Conservation (phyloP, 2,888 invertebrate species). For the Drosophila mulleri region DNA sequence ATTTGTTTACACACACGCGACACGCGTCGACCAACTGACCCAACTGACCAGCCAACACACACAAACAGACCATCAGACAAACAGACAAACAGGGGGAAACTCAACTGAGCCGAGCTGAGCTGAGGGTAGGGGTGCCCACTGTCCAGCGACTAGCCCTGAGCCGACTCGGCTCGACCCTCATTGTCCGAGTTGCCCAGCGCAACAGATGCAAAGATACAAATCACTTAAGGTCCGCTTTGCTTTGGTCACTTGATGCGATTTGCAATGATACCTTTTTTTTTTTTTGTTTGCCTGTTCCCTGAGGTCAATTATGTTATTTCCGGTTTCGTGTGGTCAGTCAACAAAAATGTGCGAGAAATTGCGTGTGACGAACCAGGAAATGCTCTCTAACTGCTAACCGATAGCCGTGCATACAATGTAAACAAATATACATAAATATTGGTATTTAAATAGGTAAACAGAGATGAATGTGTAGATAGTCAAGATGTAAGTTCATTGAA, state of each 20-base stretch:
- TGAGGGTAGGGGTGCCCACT: slow-evolving; percentile 27
- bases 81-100: slow-evolving; percentile 19
- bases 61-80: slow-evolving; percentile 22
- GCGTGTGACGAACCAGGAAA: neutral
- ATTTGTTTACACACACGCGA: slow-evolving; percentile 78
- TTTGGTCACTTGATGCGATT: slow-evolving; percentile 77
- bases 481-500: no score
- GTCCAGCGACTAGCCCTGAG: slow-evolving; percentile 43
- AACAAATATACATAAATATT: neutral
- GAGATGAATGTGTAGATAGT: neutral
- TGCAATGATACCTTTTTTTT: slow-evolving; percentile 69
- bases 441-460: neutral
- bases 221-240: slow-evolving; percentile 62
- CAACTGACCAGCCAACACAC: slow-evolving; percentile 46
- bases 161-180: slow-evolving; percentile 41
- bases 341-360: slow-evolving; percentile 2
- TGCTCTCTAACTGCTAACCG: neutral
- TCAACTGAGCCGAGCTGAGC: slow-evolving; percentile 12
- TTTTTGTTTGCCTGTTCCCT: slow-evolving; percentile 55
- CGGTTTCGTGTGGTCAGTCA: slow-evolving; percentile 66
- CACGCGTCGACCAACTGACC: slow-evolving; percentile 62
- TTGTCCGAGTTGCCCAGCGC: slow-evolving; percentile 60
- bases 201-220: slow-evolving; percentile 67
- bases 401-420: neutral
- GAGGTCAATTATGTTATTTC: slow-evolving; percentile 79